phyloP scores from a whole-genome alignment of 1,140 invertebrate genomes.

The Scaptomyza hsui region DNA sequence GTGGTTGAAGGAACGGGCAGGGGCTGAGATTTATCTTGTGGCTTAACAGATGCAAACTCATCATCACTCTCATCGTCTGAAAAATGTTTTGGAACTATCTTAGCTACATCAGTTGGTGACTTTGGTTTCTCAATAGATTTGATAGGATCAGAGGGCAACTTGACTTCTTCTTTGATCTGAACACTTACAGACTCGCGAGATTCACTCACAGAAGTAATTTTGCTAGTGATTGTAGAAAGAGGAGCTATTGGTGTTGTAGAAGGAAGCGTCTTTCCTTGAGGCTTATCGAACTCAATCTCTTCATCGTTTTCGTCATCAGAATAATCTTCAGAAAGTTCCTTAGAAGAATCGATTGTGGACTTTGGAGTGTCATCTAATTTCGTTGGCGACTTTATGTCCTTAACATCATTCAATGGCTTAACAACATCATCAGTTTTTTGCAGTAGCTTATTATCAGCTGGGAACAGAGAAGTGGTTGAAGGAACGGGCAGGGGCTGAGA shows the following conservation, averaged over 20 bases:
- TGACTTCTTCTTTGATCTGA: background rate
- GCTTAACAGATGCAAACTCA: constrained; percentile 3
- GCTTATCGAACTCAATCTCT: constrained; percentile 4
- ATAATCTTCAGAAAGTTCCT: constrained; percentile 7
- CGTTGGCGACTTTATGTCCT: background rate
- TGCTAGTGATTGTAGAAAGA: background rate
- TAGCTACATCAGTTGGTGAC: background rate
- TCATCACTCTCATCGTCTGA: constrained; percentile 32
- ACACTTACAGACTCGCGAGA: background rate
- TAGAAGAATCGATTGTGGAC: background rate
- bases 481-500: background rate
- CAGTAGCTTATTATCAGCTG: background rate
- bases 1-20: background rate
- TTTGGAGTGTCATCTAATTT: constrained; percentile 12
- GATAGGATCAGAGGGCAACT: background rate
- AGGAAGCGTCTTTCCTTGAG: background rate
- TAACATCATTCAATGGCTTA: background rate
- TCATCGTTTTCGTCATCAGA: constrained; percentile 27
- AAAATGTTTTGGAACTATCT: constrained; percentile 7
- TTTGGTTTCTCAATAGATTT: constrained; percentile 15
- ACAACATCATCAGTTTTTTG: background rate
- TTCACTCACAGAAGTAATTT: background rate
- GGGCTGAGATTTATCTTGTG: constrained; percentile 6
- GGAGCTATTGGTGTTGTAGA: background rate
- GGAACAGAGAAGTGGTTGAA: background rate